These are phyloP conservation scores for Myotis pilosus DNA, from an alignment of 2,797 vertebrate species.

Conservation along the genomic window DNA sequence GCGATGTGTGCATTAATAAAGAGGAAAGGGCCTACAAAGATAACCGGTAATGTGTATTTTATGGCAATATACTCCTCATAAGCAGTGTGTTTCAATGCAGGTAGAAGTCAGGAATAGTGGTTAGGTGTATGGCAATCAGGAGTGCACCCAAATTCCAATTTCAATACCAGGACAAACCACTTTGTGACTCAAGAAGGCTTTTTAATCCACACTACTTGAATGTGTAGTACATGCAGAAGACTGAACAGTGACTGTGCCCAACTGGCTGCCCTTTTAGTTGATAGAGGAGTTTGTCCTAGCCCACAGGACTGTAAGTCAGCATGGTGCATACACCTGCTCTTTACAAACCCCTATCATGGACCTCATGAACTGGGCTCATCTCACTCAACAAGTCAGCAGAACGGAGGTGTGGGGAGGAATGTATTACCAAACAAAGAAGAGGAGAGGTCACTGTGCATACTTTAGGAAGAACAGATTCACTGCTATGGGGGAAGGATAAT, in stretches of 20 bases:
- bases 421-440: neutral
- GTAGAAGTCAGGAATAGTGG: neutral
- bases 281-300: neutral
- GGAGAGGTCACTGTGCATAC: neutral
- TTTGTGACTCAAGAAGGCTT: neutral
- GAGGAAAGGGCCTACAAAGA: neutral
- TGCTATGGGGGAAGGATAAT: neutral
- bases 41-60: neutral
- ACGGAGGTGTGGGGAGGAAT: fast-evolving
- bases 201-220: neutral
- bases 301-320: neutral
- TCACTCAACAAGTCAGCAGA: neutral
- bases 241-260: neutral
- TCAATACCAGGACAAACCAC: neutral
- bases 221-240: neutral
- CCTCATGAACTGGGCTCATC: neutral
- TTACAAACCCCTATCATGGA: neutral
- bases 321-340: neutral
- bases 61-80: neutral
- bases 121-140: neutral
- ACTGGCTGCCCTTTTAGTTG: neutral
- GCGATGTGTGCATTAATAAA: no score
- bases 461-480: neutral
- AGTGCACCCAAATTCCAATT: neutral
- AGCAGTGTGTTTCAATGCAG: neutral